A percentile compares a stretch with the other conserved stretches of the same genome.
These are phyloP conservation scores for Propithecus deckenii DNA, from an alignment of 2,797 vertebrate species.

Conservation along the genomic window DNA sequence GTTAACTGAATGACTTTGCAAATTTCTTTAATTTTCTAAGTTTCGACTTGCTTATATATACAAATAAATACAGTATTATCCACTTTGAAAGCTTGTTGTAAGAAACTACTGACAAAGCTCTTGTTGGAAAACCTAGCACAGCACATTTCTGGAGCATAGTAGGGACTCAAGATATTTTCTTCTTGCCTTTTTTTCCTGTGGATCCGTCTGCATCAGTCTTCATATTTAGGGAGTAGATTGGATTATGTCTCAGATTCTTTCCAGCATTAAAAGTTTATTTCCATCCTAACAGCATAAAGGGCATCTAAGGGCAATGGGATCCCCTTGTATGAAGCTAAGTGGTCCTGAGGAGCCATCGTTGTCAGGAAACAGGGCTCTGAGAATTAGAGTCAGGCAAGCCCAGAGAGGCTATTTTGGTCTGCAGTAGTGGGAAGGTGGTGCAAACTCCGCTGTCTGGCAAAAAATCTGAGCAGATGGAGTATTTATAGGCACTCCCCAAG, in stretches of 20 bases:
- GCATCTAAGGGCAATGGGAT: not conserved
- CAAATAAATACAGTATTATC: not conserved
- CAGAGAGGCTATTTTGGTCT: slow-evolving; percentile 63
- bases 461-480: slow-evolving; percentile 68
- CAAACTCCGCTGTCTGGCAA: slow-evolving; percentile 65
- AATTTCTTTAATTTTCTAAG: slow-evolving; percentile 14
- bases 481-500: slow-evolving; percentile 66
- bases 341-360: not conserved
- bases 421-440: slow-evolving; percentile 69
- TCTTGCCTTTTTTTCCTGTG: not conserved
- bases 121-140: not conserved
- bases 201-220: not conserved
- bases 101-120: not conserved
- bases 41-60: slow-evolving; percentile 5
- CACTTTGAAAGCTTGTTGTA: not conserved
- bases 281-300: not conserved
- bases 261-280: not conserved
- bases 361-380: not conserved
- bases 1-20: slow-evolving; percentile 20
- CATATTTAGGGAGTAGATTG: not conserved
- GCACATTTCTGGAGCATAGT: not conserved
- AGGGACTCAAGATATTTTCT: not conserved
- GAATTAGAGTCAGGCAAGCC: slow-evolving; percentile 43
- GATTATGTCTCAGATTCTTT: slow-evolving; percentile 36
- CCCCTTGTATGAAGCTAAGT: slow-evolving; percentile 7